Conservation (phyloP, 2,113 vertebrate species). For the human region GRCh38 chr15:36252501-36253000, state of each 20-base stretch:
- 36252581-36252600: neutral
- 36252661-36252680: neutral
- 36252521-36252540: neutral
- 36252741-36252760: neutral
- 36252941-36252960: constrained; percentile 38
- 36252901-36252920: neutral
- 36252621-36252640: neutral
- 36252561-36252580: neutral
- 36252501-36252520: neutral
- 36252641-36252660: neutral
- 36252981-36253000: neutral
- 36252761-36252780: neutral
- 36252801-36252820: neutral
- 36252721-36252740: neutral
- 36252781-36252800: neutral
- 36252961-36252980: constrained; percentile 54
- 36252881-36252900: constrained; percentile 12
- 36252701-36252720: rapidly evolving
- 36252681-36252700: neutral
- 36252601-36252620: neutral
- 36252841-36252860: constrained; percentile 23
- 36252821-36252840: neutral
- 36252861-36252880: constrained; percentile 9
- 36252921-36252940: neutral
- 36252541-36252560: neutral